Evolutionary conservation across 2,797 vertebrate species (phyloP), one percentile per base, ranked within the genome.

Genomic region (Syngnathus acus): DNA sequence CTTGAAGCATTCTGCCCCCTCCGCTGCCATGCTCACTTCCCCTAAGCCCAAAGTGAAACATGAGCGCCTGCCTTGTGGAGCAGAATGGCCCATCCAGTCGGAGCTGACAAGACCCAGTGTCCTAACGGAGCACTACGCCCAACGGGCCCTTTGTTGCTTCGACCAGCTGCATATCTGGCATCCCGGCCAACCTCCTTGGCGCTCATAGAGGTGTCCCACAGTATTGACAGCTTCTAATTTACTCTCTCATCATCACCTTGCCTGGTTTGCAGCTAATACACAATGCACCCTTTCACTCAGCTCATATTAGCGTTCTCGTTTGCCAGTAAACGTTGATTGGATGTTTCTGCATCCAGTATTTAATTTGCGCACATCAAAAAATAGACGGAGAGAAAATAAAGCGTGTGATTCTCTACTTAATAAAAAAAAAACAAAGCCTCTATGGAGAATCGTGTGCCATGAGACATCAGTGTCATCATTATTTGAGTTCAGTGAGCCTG

Each of bases 211-310:
- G 78, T 84, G 84, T 86, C 83, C 83, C 86, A 87, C 81, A 81
- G 73, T 87, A 87, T 87, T 82, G 84, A 87, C 86, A 81, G 83
- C 85, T 84, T 86, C 84, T 87, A 86, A 90, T 89, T 88, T 85
- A 89, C 86, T 88, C 87, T 86, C 87, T 87, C 86, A 88, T 89
- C 86, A 88, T 87, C 86, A 84, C 86, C 43, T 87, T 83, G 86
- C 86, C 86, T 87, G 84, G 80, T 89, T 87, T 86, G 79, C 81
- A 81, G 72, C 84, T 69, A 80, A 74, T 78, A 87, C 79, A 87
- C 86, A 90, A 87, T 80, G 83, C 82, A 73, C 72, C 64, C 84
- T 88, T 89, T 89, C 87, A 89, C 78, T 72, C 69, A 6, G 70
- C 70, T 79, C 70, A 76, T 85, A 80, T 84, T 86, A 83, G 84